A percentile compares a stretch with the other conserved stretches of the same genome.
Conservation (phyloP, 2,888 invertebrate species). For the Noctua janthina region DNA sequence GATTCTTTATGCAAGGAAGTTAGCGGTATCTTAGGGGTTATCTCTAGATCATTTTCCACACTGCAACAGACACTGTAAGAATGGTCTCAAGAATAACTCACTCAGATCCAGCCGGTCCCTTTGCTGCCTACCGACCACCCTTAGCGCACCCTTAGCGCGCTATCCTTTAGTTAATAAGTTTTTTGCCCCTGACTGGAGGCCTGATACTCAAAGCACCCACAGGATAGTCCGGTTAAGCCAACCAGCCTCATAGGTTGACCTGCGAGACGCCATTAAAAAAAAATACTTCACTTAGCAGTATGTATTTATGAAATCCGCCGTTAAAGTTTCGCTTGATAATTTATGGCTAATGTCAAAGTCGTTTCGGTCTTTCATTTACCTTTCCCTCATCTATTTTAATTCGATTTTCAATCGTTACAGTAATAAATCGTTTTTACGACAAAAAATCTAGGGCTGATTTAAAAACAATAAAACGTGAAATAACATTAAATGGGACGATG, state of each 20-base stretch:
- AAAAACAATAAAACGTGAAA: constrained; percentile 62
- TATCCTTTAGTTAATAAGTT: too few relatives aligned
- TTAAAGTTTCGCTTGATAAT: constrained; percentile 20
- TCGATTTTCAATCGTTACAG: constrained; percentile 35
- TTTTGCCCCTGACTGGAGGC: too few relatives aligned
- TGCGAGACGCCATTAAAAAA: not conserved
- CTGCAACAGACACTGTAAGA: not conserved
- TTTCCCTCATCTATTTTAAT: constrained; percentile 40
- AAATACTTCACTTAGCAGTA: not conserved
- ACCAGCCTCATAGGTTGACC: too few relatives aligned
- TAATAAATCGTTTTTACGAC: constrained; percentile 62
- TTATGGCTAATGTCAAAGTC: constrained; percentile 12
- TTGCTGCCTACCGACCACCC: too few relatives aligned
- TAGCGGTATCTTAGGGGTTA: not conserved
- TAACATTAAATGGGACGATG: constrained; percentile 50
- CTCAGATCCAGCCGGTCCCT: too few relatives aligned
- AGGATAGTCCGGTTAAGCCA: too few relatives aligned
- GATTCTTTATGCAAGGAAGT: not conserved
- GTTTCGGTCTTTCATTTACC: constrained; percentile 31
- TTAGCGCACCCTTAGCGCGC: too few relatives aligned
- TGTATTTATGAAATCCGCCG: not conserved
- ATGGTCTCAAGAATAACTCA: too few relatives aligned
- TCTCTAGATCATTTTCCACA: not conserved
- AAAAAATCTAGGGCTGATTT: constrained; percentile 57
- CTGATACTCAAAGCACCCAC: too few relatives aligned